A percentile compares a stretch with the other conserved stretches of the same genome.
These are phyloP conservation scores for Sebastes matsubarae DNA, from an alignment of 2,797 vertebrate genomes.

Conservation along the genomic window DNA sequence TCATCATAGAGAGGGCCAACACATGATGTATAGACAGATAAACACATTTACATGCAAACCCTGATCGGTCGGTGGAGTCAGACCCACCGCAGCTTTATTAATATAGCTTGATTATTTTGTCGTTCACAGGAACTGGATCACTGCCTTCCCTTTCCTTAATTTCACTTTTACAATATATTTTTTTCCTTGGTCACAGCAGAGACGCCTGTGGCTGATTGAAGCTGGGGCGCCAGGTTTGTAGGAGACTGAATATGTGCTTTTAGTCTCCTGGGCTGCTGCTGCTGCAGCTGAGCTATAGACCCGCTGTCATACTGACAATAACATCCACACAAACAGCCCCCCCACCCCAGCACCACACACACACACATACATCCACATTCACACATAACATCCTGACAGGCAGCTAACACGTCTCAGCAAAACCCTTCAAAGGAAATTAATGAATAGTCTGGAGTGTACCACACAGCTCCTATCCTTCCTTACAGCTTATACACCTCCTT, in stretches of 20 bases:
- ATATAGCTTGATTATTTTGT: neutral
- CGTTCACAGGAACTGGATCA: neutral
- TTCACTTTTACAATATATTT: neutral
- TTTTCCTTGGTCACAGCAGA: neutral
- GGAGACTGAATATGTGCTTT: conserved; percentile 8
- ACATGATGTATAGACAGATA: neutral
- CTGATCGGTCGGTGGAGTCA: neutral
- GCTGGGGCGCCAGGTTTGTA: conserved; percentile 22
- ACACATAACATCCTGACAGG: conserved; percentile 35
- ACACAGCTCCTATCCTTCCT: conserved; percentile 29
- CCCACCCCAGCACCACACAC: neutral
- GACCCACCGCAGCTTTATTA: neutral
- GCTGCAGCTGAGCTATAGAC: conserved; percentile 30
- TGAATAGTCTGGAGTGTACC: conserved; percentile 39
- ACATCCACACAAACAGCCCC: conserved; percentile 3
- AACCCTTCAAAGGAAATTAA: conserved; percentile 58
- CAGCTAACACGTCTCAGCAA: conserved; percentile 52
- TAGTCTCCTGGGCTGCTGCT: conserved; percentile 16
- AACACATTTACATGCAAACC: neutral
- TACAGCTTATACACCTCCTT: conserved; percentile 30
- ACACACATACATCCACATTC: neutral
- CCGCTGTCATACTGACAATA: conserved; percentile 40
- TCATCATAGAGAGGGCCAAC: neutral
- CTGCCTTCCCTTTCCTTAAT: neutral
- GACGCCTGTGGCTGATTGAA: neutral